Evolutionary conservation across 2,888 invertebrate species (phyloP).

Genomic region (Callosobruchus maculatus): DNA sequence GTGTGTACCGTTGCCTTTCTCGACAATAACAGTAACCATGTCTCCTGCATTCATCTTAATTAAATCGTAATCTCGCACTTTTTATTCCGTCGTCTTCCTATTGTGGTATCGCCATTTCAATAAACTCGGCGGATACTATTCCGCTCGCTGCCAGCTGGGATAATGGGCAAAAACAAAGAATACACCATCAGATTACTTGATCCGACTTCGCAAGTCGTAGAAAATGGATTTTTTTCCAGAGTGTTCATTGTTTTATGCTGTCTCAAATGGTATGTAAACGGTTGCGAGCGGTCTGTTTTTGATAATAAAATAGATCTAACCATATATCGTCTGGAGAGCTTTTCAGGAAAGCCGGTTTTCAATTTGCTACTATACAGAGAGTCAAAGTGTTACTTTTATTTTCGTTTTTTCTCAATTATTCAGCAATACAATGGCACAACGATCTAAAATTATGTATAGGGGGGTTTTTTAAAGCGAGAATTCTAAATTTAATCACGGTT

Average conservation of each 20-base stretch:
- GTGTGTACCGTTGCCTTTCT: background rate
- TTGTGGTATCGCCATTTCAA: background rate
- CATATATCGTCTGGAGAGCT: no score
- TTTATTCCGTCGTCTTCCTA: background rate
- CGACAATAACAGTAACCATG: background rate
- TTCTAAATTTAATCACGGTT: no score
- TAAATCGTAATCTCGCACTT: background rate
- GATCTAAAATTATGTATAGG: no score
- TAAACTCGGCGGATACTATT: background rate
- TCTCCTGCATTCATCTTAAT: background rate
- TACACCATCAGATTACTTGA: background rate
- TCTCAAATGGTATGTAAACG: background rate
- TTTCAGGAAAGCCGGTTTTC: no score
- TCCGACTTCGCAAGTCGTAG: background rate
- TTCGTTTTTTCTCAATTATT: no score
- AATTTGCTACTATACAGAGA: no score
- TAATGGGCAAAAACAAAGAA: background rate
- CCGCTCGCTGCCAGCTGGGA: background rate
- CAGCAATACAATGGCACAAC: no score
- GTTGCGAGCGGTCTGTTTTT: no score
- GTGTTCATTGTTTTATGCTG: background rate
- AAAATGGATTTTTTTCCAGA: background rate
- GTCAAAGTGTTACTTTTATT: no score
- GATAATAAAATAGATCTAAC: no score
- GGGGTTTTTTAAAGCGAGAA: no score